Conservation (phyloP, 2,113 vertebrate species). For the Urocynchramus pylzowi region DNA sequence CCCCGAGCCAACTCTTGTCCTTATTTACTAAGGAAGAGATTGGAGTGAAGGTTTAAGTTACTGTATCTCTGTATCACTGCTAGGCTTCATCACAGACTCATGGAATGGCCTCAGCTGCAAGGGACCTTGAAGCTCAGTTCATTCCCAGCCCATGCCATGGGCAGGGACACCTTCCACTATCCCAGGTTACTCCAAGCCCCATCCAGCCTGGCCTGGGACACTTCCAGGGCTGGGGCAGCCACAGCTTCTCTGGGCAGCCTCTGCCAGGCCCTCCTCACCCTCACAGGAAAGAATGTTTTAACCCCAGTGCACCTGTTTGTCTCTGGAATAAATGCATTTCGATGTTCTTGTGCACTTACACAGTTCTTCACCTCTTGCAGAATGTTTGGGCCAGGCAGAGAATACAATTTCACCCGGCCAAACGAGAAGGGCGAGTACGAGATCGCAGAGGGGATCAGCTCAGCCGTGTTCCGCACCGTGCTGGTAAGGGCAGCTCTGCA, state of each 20-base stretch:
- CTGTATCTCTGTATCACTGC: not conserved
- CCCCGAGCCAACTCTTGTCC: not conserved
- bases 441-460: constrained; percentile 80
- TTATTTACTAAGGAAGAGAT: not conserved
- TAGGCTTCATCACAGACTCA: not conserved
- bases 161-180: not conserved
- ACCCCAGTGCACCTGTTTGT: fast-evolving
- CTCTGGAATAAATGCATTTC: not conserved
- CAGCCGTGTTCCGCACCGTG: constrained; percentile 78
- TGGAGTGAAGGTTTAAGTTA: not conserved
- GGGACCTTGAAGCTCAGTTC: not conserved
- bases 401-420: constrained; percentile 80
- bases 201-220: not conserved
- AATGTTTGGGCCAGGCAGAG: constrained; percentile 82
- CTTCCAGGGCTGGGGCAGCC: not conserved
- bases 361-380: constrained; percentile 56
- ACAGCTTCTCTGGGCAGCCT: not conserved
- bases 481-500: constrained; percentile 67
- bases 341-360: not conserved
- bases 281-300: not conserved
- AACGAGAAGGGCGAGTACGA: constrained; percentile 83
- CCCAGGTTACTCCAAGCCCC: not conserved
- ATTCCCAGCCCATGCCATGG: not conserved
- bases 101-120: not conserved
- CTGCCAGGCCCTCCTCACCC: not conserved